Conservation (phyloP, 53 echinoderm and acorn worm species). For the Holothuria leucospilota region DNA sequence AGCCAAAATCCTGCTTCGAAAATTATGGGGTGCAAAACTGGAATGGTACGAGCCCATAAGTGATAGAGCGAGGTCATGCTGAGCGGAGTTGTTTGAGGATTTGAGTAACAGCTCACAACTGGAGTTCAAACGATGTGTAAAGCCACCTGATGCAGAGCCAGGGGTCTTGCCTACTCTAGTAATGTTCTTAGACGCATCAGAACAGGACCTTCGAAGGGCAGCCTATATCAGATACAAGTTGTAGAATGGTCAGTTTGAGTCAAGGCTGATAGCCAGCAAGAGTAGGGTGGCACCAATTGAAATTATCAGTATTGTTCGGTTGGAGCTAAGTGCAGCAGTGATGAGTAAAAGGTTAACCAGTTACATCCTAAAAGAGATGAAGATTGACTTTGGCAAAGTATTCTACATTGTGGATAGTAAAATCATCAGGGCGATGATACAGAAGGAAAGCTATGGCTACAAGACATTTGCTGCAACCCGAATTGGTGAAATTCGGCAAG, state of each 20-base stretch:
- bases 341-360: slow-evolving; percentile 56
- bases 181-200: slow-evolving; percentile 61
- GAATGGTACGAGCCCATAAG: slow-evolving; percentile 48
- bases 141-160: background rate
- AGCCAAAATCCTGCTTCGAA: slow-evolving; percentile 57
- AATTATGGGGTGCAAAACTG: slow-evolving; percentile 37
- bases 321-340: slow-evolving; percentile 62
- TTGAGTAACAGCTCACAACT: slow-evolving; percentile 9
- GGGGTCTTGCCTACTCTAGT: slow-evolving; percentile 26
- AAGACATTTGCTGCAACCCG: slow-evolving; percentile 62
- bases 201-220: slow-evolving; percentile 56
- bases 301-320: slow-evolving; percentile 47
- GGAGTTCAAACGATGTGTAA: slow-evolving; percentile 18
- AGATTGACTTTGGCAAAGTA: slow-evolving; percentile 45
- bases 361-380: slow-evolving; percentile 59
- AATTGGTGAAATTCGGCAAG: slow-evolving; percentile 59
- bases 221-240: slow-evolving; percentile 50
- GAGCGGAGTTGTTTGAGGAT: slow-evolving; percentile 36
- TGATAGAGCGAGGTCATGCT: background rate
- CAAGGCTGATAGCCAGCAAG: slow-evolving; percentile 53
- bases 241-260: slow-evolving; percentile 39
- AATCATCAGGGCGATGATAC: slow-evolving; percentile 56
- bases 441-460: slow-evolving; percentile 62
- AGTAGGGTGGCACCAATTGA: slow-evolving; percentile 58
- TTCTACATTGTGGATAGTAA: slow-evolving; percentile 61